Evolutionary conservation across 2,113 vertebrate species (phyloP).

Genomic region (Talpa occidentalis): DNA sequence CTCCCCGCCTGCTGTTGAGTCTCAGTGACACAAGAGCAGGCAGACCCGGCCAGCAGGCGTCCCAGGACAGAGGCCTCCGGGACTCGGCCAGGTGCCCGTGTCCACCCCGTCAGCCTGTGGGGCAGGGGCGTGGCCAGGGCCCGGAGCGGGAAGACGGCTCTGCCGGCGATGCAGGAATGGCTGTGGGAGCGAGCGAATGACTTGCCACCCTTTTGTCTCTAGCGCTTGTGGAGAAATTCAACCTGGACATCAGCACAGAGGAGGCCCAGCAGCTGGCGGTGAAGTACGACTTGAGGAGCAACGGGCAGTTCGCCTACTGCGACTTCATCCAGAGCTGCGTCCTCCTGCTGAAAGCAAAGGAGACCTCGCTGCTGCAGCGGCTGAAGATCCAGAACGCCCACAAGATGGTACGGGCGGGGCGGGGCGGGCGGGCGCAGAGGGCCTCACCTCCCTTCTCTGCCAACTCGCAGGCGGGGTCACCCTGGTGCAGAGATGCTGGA

Average conservation of each 20-base stretch:
- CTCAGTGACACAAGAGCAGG: no score
- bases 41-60: no score
- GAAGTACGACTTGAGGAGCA: slow-evolving; percentile 83
- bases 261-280: slow-evolving; percentile 83
- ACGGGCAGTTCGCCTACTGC: slow-evolving; percentile 82
- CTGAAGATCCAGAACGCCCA: slow-evolving; percentile 80
- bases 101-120: no score
- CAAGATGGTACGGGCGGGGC: slow-evolving; percentile 70
- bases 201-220: background rate
- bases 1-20: no score
- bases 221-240: slow-evolving; percentile 84
- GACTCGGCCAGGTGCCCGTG: no score
- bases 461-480: background rate
- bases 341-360: slow-evolving; percentile 80
- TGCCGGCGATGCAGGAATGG: background rate
- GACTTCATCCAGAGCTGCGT: slow-evolving; percentile 86
- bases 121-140: rapidly evolving
- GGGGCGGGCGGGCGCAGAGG: background rate
- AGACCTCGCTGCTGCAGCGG: slow-evolving; percentile 72
- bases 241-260: slow-evolving; percentile 78
- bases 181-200: rapidly evolving
- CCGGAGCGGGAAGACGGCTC: rapidly evolving
- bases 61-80: no score
- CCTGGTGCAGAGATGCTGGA: rapidly evolving
- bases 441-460: rapidly evolving